Conservation (phyloP, 2,888 invertebrate genomes). For the Drosophila stalkeri region DNA sequence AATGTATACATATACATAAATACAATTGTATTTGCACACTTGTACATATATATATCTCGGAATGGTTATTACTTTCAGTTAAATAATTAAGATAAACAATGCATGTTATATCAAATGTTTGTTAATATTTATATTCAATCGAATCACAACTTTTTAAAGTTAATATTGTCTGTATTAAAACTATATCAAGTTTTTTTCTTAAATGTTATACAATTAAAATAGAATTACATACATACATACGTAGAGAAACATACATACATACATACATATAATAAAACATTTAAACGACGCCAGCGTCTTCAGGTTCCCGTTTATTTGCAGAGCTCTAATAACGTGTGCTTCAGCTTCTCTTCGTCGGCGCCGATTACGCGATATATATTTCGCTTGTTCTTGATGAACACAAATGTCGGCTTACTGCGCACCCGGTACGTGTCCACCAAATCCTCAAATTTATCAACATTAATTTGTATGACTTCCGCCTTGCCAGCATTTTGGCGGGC, state of each 20-base stretch:
- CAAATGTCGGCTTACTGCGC: conserved; percentile 2
- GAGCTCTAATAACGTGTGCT: neutral
- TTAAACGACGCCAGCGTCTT: neutral
- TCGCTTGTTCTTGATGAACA: neutral
- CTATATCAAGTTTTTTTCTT: neutral
- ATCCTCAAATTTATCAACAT: conserved; percentile 4
- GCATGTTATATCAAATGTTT: neutral
- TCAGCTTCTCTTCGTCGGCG: conserved; percentile 4
- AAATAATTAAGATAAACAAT: neutral
- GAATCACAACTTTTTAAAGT: neutral
- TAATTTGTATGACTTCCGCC: conserved; percentile 1
- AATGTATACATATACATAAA: neutral
- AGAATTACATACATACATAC: neutral
- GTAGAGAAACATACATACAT: neutral
- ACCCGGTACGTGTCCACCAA: conserved; percentile 3
- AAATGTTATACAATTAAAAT: neutral
- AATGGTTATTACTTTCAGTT: neutral
- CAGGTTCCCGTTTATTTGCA: neutral
- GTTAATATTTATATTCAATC: neutral
- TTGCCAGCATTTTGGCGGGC: conserved; percentile 4
- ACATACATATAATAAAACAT: neutral
- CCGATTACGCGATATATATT: neutral
- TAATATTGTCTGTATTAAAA: neutral
- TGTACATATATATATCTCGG: neutral
- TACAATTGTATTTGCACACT: neutral